Percentiles rank a stretch among this genome's conserved stretches.
Evolutionary conservation across 2,113 vertebrate genomes (phyloP).

Genomic region (Monarcha castaneiventris): DNA sequence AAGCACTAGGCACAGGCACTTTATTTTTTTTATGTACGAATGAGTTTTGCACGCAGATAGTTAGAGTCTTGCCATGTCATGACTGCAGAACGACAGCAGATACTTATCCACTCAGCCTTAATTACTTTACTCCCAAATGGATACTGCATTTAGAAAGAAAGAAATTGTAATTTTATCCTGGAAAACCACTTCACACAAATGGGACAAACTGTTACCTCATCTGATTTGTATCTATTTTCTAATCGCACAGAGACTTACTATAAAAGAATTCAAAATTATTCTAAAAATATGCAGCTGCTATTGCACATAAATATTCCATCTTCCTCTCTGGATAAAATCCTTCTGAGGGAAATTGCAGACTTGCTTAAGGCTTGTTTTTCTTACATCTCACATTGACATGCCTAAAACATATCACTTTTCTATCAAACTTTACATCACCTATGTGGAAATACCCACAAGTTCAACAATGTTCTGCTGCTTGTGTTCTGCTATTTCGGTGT

Average conservation of each 20-base stretch:
- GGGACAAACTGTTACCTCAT: constrained; percentile 26
- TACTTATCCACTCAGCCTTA: constrained; percentile 51
- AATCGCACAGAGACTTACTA: background rate
- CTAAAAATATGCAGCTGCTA: constrained; percentile 7
- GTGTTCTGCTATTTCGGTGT: background rate
- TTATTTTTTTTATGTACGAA: background rate
- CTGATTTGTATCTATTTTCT: constrained; percentile 33
- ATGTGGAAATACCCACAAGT: background rate
- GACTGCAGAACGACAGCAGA: constrained; percentile 35
- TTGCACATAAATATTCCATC: background rate
- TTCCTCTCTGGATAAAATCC: background rate
- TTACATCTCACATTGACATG: background rate
- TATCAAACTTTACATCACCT: background rate
- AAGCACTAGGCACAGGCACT: background rate
- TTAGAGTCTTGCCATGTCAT: background rate
- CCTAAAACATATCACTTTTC: background rate
- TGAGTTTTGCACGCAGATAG: background rate
- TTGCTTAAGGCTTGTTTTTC: constrained; percentile 6
- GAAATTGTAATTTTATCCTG: constrained; percentile 52
- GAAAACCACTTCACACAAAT: constrained; percentile 7
- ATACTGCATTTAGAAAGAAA: constrained; percentile 36
- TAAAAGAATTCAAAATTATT: background rate
- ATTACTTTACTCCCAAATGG: constrained; percentile 64
- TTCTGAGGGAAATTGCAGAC: background rate
- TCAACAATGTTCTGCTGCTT: background rate